These are phyloP conservation scores for Spizaetus ornatus DNA, from an alignment of 2,113 vertebrate genomes.

Conservation along the genomic window DNA sequence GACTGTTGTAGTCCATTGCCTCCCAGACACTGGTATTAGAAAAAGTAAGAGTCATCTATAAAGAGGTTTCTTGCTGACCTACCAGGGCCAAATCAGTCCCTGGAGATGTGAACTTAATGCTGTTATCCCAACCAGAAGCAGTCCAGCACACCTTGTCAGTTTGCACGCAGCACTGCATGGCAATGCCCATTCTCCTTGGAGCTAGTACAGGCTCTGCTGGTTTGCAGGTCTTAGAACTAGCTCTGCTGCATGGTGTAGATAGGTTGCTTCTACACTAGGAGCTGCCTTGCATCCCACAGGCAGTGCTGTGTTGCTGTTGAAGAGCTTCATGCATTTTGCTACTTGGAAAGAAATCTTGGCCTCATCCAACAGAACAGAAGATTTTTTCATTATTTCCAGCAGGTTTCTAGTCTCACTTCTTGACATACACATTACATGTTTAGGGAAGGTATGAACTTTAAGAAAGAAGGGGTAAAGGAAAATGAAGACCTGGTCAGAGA, in stretches of 20 bases:
- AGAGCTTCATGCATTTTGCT: neutral
- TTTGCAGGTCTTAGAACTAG: neutral
- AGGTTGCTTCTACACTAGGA: neutral
- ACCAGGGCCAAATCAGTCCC: neutral
- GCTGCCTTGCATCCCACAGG: neutral
- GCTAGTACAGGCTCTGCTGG: fast-evolving
- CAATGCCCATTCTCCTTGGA: neutral
- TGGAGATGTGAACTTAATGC: neutral
- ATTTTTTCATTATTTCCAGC: neutral
- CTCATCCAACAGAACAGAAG: neutral
- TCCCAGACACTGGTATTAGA: neutral
- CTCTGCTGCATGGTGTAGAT: neutral
- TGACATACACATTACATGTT: neutral
- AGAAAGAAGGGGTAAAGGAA: neutral
- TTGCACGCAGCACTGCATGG: neutral
- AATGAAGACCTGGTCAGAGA: neutral
- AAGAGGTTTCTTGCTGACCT: neutral
- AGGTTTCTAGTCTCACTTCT: neutral
- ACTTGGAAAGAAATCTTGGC: neutral
- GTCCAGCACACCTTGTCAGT: neutral
- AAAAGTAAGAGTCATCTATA: neutral
- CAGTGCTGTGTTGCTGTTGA: neutral
- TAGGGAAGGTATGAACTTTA: neutral
- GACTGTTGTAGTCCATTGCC: neutral
- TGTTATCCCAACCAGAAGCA: neutral